Conservation (phyloP, 2,113 vertebrate genomes). For the Podilymbus podiceps region DNA sequence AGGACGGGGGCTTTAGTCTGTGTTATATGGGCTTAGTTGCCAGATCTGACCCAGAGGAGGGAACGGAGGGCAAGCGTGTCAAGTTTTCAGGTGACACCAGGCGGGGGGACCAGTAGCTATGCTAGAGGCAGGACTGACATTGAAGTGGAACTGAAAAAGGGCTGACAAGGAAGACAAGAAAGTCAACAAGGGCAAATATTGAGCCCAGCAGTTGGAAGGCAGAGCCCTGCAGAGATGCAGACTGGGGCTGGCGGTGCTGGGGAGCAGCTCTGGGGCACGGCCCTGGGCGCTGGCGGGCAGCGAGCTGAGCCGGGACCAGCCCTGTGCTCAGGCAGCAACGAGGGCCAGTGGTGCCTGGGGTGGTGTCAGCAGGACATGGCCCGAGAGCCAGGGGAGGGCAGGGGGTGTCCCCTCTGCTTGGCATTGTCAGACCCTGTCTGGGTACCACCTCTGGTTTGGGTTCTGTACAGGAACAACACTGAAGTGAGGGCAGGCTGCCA, state of each 20-base stretch:
- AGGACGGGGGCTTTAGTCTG: background rate
- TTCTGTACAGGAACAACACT: background rate
- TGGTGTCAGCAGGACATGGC: background rate
- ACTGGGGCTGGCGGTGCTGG: fast-evolving
- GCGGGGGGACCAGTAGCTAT: background rate
- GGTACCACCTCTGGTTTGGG: background rate
- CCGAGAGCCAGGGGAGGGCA: fast-evolving
- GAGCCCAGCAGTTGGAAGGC: background rate
- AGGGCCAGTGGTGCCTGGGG: fast-evolving
- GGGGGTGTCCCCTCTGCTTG: background rate
- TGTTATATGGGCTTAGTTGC: background rate
- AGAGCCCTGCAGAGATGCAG: background rate
- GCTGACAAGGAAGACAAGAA: background rate
- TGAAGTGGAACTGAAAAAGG: background rate
- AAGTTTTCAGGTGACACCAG: background rate
- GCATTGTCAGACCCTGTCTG: background rate
- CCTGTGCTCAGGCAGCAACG: fast-evolving
- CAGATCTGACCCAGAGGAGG: background rate
- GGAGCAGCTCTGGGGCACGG: background rate
- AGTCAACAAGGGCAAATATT: background rate
- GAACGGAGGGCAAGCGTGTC: fast-evolving
- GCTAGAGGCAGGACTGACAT: background rate
- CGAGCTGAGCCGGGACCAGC: background rate
- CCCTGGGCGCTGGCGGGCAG: background rate
- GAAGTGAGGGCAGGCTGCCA: background rate